These are phyloP conservation scores for cattle (Bos taurus) DNA, from an alignment of 2,113 vertebrate species.

Conservation along the genomic window DNA sequence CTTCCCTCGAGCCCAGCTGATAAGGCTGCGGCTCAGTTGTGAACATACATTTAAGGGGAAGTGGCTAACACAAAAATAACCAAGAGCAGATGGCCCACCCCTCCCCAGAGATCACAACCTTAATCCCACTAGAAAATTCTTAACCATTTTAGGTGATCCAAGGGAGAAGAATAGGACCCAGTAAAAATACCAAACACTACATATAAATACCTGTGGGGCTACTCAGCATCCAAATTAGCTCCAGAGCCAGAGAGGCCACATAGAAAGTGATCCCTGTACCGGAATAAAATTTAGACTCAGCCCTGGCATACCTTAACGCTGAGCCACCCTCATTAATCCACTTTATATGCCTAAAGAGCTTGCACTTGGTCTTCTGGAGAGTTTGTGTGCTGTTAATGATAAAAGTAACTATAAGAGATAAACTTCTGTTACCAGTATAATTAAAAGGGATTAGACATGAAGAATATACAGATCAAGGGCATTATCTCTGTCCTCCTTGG, in stretches of 20 bases:
- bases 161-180: conserved; percentile 85
- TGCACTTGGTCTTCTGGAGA: neutral
- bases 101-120: conserved; percentile 83
- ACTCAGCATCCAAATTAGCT: conserved; percentile 88
- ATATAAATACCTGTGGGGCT: conserved; percentile 88
- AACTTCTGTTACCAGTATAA: neutral
- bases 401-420: conserved; percentile 25
- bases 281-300: conserved; percentile 77
- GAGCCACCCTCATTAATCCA: conserved; percentile 58
- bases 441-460: neutral
- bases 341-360: conserved; percentile 46
- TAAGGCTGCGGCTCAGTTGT: conserved; percentile 77
- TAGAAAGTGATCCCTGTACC: conserved; percentile 75
- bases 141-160: conserved; percentile 96
- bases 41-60: conserved; percentile 81
- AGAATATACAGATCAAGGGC: neutral
- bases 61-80: conserved; percentile 88
- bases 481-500: neutral
- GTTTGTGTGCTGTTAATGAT: neutral
- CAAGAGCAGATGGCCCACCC: conserved; percentile 82
- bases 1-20: conserved; percentile 69
- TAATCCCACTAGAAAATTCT: conserved; percentile 87
- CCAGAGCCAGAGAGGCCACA: conserved; percentile 76
- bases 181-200: conserved; percentile 80
- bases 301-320: conserved; percentile 62